These are phyloP conservation scores for Pandemis cinnamomeana DNA, from an alignment of 2,888 invertebrate genomes.

Conservation along the genomic window DNA sequence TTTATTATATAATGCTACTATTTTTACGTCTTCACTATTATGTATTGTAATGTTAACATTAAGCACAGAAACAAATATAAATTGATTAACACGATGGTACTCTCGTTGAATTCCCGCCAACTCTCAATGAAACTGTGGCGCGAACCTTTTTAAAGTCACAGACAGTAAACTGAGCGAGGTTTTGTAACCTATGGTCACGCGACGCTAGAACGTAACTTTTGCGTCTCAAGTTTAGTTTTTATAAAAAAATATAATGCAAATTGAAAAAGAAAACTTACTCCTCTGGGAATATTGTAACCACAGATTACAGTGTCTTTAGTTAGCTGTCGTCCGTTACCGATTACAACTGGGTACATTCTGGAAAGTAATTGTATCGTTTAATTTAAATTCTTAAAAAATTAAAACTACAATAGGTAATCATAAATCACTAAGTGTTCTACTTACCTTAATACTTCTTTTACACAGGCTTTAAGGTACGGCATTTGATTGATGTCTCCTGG, in stretches of 20 bases:
- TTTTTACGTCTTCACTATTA: too few relatives aligned
- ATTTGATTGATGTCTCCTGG: slow-evolving; percentile 85
- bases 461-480: slow-evolving; percentile 88
- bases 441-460: slow-evolving; percentile 90
- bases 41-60: too few relatives aligned
- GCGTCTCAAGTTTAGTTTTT: neutral
- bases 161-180: neutral
- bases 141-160: too few relatives aligned
- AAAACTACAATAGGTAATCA: too few relatives aligned
- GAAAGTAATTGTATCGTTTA: slow-evolving; percentile 48
- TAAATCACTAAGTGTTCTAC: neutral
- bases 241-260: neutral
- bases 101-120: too few relatives aligned
- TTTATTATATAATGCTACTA: too few relatives aligned
- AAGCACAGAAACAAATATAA: too few relatives aligned
- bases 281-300: slow-evolving; percentile 90
- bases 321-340: slow-evolving; percentile 89
- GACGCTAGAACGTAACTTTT: slow-evolving; percentile 2
- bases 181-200: neutral
- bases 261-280: slow-evolving; percentile 79
- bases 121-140: too few relatives aligned
- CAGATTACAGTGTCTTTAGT: slow-evolving; percentile 88
- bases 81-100: too few relatives aligned
- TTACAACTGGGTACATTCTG: slow-evolving; percentile 91
- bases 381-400: neutral